Conservation (phyloP, 2,797 vertebrate genomes). For the Parauchenoglanis ngamensis region DNA sequence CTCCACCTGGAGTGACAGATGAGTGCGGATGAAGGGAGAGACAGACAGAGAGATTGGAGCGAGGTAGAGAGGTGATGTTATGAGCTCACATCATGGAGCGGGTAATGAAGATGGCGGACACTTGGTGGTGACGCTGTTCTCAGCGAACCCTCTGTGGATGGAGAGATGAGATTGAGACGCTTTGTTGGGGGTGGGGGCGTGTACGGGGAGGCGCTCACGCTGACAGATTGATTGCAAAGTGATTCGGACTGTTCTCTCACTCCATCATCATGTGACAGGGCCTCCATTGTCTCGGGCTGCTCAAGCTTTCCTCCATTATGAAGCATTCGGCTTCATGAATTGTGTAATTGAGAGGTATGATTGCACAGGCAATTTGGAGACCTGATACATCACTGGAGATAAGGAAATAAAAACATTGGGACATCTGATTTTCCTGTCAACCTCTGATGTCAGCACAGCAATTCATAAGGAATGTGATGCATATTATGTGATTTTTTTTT, state of each 20-base stretch:
- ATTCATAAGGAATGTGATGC: slow-evolving; percentile 35
- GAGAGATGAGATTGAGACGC: neutral
- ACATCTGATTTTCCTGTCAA: slow-evolving; percentile 45
- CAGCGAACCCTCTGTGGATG: neutral
- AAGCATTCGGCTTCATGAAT: slow-evolving; percentile 47
- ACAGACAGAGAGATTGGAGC: slow-evolving; percentile 43
- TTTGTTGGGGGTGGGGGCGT: neutral
- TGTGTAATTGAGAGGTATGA: slow-evolving; percentile 34
- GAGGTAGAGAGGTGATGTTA: slow-evolving; percentile 33
- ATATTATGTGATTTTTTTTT: slow-evolving; percentile 28
- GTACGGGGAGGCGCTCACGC: neutral
- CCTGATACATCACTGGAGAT: slow-evolving; percentile 33
- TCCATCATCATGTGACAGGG: slow-evolving; percentile 36
- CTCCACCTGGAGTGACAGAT: slow-evolving; percentile 45
- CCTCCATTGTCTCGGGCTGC: slow-evolving; percentile 37
- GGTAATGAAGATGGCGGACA: slow-evolving; percentile 41
- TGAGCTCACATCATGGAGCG: slow-evolving; percentile 39
- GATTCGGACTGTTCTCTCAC: slow-evolving; percentile 49
- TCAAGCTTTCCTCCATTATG: slow-evolving; percentile 43
- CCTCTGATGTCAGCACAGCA: slow-evolving; percentile 3
- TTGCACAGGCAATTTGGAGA: slow-evolving; percentile 37
- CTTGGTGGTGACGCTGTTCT: neutral
- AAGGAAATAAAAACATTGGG: slow-evolving; percentile 31
- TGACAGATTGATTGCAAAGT: slow-evolving; percentile 48
- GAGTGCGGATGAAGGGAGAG: slow-evolving; percentile 22